These are phyloP conservation scores for Clavelina lepadiformis DNA, from an alignment of 23 tunicate species.

Conservation along the genomic window DNA sequence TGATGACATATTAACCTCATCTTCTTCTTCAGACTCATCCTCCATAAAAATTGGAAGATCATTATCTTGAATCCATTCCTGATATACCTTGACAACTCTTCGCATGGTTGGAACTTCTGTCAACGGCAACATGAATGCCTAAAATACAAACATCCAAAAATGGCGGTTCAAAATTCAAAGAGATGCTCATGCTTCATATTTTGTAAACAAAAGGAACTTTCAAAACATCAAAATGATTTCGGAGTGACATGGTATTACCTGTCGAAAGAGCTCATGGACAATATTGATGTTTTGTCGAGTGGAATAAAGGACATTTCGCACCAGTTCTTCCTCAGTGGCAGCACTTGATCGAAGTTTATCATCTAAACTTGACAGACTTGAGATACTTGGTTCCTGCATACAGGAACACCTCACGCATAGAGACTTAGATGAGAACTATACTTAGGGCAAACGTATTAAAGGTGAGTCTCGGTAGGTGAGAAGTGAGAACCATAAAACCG, in stretches of 20 bases:
- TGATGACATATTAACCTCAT: too few relatives aligned
- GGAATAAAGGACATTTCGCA: slow-evolving; percentile 68
- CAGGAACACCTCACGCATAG: too few relatives aligned
- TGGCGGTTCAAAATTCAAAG: too few relatives aligned
- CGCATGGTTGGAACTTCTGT: slow-evolving; percentile 67
- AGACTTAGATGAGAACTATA: too few relatives aligned
- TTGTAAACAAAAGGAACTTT: too few relatives aligned
- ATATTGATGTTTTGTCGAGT: slow-evolving; percentile 84
- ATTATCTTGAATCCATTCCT: slow-evolving; percentile 68
- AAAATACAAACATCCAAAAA: neutral
- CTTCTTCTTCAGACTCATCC: slow-evolving; percentile 3
- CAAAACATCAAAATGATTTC: too few relatives aligned
- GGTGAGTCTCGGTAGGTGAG: too few relatives aligned
- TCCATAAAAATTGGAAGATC: slow-evolving; percentile 44
- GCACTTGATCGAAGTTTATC: slow-evolving; percentile 58
- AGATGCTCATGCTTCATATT: too few relatives aligned
- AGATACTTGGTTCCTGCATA: slow-evolving; percentile 72
- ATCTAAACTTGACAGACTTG: slow-evolving; percentile 87
- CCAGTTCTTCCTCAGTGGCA: slow-evolving; percentile 48
- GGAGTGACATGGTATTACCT: too few relatives aligned
- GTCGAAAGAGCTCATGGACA: slow-evolving; percentile 88
- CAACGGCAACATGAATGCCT: slow-evolving; percentile 66
- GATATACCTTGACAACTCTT: slow-evolving; percentile 61
- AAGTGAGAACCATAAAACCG: too few relatives aligned
- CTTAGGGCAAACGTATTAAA: too few relatives aligned